These are phyloP conservation scores for Epistrophe grossulariae DNA, from an alignment of 2,888 invertebrate genomes.

Conservation along the genomic window DNA sequence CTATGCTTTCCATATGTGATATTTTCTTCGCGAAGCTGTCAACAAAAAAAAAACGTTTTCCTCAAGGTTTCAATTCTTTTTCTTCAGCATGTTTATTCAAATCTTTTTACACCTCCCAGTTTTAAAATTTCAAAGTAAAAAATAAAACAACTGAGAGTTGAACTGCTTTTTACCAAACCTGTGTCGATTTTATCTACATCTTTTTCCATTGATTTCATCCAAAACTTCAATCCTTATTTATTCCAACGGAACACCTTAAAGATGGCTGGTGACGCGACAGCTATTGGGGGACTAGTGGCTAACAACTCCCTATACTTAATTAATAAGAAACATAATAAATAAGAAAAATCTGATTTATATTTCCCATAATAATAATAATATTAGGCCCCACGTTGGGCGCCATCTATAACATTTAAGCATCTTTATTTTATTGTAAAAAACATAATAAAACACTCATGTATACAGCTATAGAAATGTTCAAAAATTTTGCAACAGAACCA, in stretches of 20 bases:
- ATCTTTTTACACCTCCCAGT: not conserved
- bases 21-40: not conserved
- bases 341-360: not conserved
- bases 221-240: not conserved
- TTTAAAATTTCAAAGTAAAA: not conserved
- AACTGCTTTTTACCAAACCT: not conserved
- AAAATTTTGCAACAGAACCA: not conserved
- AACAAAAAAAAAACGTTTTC: not conserved
- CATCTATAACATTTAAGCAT: not conserved
- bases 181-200: not conserved
- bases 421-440: not conserved
- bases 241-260: not conserved
- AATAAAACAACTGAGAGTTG: not conserved
- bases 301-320: not conserved
- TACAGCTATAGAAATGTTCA: no score
- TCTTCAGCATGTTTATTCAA: not conserved
- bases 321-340: no score
- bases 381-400: not conserved
- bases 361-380: not conserved
- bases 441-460: not conserved
- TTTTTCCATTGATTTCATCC: not conserved
- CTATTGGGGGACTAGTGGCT: not conserved
- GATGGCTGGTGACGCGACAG: no score
- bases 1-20: not conserved
- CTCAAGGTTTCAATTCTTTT: not conserved